These are phyloP conservation scores for Lumbricus terrestris DNA, from an alignment of 2,888 invertebrate genomes.

Conservation along the genomic window DNA sequence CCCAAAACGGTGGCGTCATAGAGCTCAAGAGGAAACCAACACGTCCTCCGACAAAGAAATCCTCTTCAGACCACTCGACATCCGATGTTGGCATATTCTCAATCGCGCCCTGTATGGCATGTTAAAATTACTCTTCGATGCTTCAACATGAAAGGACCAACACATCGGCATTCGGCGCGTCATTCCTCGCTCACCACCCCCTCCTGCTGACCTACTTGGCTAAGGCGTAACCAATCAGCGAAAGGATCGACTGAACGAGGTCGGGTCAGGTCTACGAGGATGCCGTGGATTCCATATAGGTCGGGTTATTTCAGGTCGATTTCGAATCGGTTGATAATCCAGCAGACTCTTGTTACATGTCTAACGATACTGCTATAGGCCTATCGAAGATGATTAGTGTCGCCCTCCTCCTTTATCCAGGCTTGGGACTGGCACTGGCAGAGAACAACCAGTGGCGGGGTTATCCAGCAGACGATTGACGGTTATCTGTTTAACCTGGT, in stretches of 20 bases:
- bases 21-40: neutral
- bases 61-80: neutral
- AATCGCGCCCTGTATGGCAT: neutral
- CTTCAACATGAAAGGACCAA: neutral
- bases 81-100: neutral
- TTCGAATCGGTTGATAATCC: no score
- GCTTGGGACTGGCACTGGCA: no score
- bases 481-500: no score
- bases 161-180: neutral
- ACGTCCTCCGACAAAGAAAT: neutral
- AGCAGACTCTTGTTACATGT: no score
- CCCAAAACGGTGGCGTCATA: neutral
- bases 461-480: no score
- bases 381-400: no score
- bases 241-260: neutral
- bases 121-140: neutral
- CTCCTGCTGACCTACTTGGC: neutral
- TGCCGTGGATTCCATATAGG: no score
- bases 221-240: neutral
- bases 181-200: no score
- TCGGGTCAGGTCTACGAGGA: neutral
- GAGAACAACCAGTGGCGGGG: no score
- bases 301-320: no score
- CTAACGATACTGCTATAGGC: no score
- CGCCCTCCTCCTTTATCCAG: no score